phyloP scores from a whole-genome alignment of 2,888 invertebrate genomes.

The Aquatica leii region DNA sequence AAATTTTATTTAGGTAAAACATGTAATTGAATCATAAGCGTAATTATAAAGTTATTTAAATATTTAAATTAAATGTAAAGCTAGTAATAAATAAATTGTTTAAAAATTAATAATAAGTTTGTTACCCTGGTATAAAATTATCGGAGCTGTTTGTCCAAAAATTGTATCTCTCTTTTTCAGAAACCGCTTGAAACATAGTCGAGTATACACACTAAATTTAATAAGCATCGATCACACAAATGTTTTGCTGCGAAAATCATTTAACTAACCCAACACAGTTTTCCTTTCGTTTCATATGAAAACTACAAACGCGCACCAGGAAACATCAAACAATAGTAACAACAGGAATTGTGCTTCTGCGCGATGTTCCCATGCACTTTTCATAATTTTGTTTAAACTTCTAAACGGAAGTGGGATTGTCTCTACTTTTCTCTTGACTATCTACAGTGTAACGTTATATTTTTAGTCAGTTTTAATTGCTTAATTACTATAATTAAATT shows the following conservation, averaged over 20 bases:
- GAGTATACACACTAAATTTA: conserved; percentile 12
- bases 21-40: too few relatives aligned
- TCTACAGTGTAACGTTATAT: neutral
- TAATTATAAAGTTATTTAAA: too few relatives aligned
- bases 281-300: conserved; percentile 13
- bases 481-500: too few relatives aligned
- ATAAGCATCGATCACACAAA: conserved; percentile 17
- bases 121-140: conserved; percentile 72
- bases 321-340: conserved; percentile 30
- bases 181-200: conserved; percentile 70
- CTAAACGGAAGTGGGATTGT: conserved; percentile 28
- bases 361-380: conserved; percentile 36
- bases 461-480: neutral
- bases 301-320: conserved; percentile 23
- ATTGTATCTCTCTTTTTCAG: conserved; percentile 66
- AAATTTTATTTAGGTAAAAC: neutral
- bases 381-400: conserved; percentile 20
- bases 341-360: conserved; percentile 38
- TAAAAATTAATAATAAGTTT: too few relatives aligned
- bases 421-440: neutral
- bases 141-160: conserved; percentile 68
- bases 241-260: conserved; percentile 14
- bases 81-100: too few relatives aligned
- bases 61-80: too few relatives aligned
- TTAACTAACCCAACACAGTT: conserved; percentile 12